A percentile compares a stretch with the other conserved stretches of the same genome.
phyloP scores from a whole-genome alignment of 2,113 vertebrate species.

The Bettongia penicillata region DNA sequence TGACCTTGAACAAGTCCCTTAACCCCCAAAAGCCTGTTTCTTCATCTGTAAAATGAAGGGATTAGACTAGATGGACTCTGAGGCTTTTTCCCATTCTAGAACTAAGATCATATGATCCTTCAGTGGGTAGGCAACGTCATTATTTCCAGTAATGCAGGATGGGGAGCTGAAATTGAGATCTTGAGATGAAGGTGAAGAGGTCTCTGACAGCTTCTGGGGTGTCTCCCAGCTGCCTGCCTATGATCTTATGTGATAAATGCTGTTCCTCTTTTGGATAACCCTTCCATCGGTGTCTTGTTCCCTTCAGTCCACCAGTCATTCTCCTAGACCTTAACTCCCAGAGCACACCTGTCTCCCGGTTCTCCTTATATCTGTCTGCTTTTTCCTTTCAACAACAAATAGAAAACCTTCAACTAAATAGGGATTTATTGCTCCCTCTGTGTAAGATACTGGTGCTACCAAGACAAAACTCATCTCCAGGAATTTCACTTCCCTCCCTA shows the following conservation, averaged over 20 bases:
- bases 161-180: neutral
- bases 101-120: neutral
- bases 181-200: neutral
- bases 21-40: neutral
- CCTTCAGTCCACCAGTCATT: neutral
- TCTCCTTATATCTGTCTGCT: neutral
- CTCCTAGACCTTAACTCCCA: neutral
- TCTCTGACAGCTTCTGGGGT: neutral
- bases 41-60: neutral
- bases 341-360: neutral
- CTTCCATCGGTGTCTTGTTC: neutral
- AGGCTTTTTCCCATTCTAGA: neutral
- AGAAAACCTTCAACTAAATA: neutral
- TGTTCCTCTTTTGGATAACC: neutral
- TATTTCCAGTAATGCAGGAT: neutral
- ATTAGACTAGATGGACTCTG: neutral
- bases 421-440: neutral
- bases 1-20: neutral
- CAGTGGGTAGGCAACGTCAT: neutral
- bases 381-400: neutral
- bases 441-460: neutral
- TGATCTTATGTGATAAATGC: neutral
- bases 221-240: neutral
- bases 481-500: neutral
- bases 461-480: neutral